These are phyloP conservation scores for Trichosurus vulpecula DNA, from an alignment of 2,797 vertebrate genomes.

Conservation along the genomic window DNA sequence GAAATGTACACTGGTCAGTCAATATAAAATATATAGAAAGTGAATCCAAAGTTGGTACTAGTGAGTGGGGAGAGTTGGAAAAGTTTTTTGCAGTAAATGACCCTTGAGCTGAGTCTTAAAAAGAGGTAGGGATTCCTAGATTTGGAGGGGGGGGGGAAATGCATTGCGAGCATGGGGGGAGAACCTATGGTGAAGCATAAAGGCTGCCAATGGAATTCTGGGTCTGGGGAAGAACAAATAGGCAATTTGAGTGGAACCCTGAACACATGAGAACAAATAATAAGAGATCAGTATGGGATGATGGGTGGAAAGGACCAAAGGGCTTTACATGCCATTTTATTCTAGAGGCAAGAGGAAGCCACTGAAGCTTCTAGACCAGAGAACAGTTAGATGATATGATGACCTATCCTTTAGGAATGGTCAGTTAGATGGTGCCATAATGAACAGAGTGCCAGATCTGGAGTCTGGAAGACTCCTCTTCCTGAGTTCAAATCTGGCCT, in stretches of 20 bases:
- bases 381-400: neutral
- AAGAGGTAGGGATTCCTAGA: neutral
- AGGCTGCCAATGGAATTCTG: neutral
- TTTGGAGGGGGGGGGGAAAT: neutral
- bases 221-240: neutral
- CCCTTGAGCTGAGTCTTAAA: neutral
- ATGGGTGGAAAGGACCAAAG: neutral
- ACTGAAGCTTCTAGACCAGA: neutral
- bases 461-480: neutral
- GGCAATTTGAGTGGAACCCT: neutral
- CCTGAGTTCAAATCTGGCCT: neutral
- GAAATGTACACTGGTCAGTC: neutral
- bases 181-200: neutral
- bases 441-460: neutral
- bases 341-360: neutral
- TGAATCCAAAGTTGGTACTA: neutral
- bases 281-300: neutral
- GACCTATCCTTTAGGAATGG: neutral
- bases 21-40: neutral
- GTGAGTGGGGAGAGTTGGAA: neutral
- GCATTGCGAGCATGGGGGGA: neutral
- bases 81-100: neutral
- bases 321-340: neutral
- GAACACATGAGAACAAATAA: neutral
- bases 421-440: neutral